These are phyloP conservation scores for Solenopsis invicta DNA, from an alignment of 1,140 invertebrate genomes.

Conservation along the genomic window DNA sequence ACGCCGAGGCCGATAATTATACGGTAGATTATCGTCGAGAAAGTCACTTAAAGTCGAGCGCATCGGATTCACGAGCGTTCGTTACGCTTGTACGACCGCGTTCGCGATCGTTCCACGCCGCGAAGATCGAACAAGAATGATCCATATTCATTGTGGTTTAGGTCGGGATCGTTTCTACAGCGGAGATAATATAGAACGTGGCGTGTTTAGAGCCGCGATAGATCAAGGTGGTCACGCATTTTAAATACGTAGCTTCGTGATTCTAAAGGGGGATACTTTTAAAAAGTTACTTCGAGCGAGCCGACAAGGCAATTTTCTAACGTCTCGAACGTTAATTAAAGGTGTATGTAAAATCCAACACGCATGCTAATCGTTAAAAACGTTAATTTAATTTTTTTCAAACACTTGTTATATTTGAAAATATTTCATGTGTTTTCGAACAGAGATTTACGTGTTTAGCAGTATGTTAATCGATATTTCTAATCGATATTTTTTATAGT, in stretches of 20 bases:
- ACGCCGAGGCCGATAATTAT: conserved; percentile 45
- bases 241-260: conserved; percentile 2
- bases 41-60: conserved; percentile 57
- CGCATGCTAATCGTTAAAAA: neutral
- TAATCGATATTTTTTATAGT: neutral
- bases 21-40: conserved; percentile 51
- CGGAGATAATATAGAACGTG: conserved; percentile 28
- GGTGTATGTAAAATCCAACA: neutral
- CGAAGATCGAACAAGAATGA: conserved; percentile 48
- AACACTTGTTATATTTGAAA: neutral
- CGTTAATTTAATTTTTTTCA: neutral
- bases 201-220: conserved; percentile 12
- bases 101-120: conserved; percentile 44
- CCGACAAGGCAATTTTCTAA: neutral
- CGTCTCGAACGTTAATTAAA: neutral
- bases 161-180: conserved; percentile 2
- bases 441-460: neutral
- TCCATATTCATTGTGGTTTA: conserved; percentile 57
- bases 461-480: neutral
- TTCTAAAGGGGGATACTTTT: neutral
- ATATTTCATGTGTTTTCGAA: neutral
- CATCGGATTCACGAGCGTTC: conserved; percentile 50
- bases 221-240: conserved; percentile 22
- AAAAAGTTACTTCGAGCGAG: too few species aligned
- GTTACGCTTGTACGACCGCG: conserved; percentile 51